Base-by-base conservation (phyloP, 2,113 vertebrate species). In the Bagarius yarrelli region DNA sequence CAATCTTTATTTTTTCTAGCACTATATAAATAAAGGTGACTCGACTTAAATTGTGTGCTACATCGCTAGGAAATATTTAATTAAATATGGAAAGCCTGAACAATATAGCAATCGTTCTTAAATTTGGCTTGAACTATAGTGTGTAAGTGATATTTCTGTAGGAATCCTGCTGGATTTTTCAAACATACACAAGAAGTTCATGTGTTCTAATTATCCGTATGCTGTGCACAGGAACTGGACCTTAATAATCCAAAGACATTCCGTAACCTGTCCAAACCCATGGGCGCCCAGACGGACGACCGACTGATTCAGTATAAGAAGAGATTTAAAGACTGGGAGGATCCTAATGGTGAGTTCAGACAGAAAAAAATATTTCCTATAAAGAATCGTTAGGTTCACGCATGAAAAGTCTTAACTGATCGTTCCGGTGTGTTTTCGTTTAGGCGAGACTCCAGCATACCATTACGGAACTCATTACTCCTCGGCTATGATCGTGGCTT, bases 381-480 rank as follows among this genome's bases (percentile, higher is more conserved):
- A 2, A 57, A 12, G 21, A 34, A 18, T 44, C 44, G 30, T 19
- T 34, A 18, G 27, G 32, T 23, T 53, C 72, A 47, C 19, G 40
- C n/a, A 72, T 59, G 8, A n/a, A 12, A 34, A 4, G 44, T 52
- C 50, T 69, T 47, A 21, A 32, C 19, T 15, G 40, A 34, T 56
- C n/a, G 13, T 67, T 25, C 59, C 32, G 77, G 66, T 56, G 32
- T 84, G 25, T 76, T 64, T 83, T 74, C 78, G 47, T 52, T 18
- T 86, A 99, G 98, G 98, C 55, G 98, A 99, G 89, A 99, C 97
- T 2, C 98, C 98, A 5, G 98, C 98, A 0, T 99, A 99, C 83
- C 98, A 99, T 90, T 99, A 99, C 16, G 98, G 98, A 56, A 99
- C 98, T 1, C 98, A 99, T 90, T 99, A 99, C 83, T 98, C 97